Percentiles rank a stretch among this genome's conserved stretches.
Conservation (phyloP, 2,113 vertebrate species). For the Syrmaticus mikado region DNA sequence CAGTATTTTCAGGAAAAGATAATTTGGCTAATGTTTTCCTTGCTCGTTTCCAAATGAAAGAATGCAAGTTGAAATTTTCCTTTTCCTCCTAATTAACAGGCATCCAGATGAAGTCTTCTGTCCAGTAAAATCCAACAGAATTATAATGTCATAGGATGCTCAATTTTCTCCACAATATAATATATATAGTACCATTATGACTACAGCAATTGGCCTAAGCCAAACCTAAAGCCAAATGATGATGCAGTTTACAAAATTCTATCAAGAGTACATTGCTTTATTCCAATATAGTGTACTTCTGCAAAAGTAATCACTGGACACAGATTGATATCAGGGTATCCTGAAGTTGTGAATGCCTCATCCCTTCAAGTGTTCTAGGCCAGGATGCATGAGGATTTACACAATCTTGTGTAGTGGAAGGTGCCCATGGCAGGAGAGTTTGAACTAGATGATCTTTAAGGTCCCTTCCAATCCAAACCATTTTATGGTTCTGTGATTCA, state of each 20-base stretch:
- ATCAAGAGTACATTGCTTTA: not conserved
- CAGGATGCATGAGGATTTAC: not conserved
- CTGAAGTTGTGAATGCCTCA: not conserved
- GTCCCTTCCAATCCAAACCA: not conserved
- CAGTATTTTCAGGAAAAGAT: not conserved
- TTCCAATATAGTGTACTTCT: not conserved
- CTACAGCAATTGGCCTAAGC: not conserved
- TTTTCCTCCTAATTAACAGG: not conserved
- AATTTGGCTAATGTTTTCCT: not conserved
- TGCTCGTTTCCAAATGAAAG: not conserved
- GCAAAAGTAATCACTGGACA: not conserved
- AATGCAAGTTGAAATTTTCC: not conserved
- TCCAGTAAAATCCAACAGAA: not conserved
- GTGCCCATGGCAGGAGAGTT: not conserved
- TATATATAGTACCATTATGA: not conserved
- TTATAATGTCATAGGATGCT: not conserved
- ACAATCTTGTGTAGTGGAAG: not conserved
- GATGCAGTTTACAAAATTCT: not conserved
- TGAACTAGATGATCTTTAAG: not conserved
- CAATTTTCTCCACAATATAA: not conserved
- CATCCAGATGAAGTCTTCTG: not conserved
- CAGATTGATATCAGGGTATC: not conserved
- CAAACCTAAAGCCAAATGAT: not conserved
- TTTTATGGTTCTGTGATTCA: not conserved
- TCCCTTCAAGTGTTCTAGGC: not conserved